Conservation (phyloP, 2,888 invertebrate species). For the Helicoverpa assulta region DNA sequence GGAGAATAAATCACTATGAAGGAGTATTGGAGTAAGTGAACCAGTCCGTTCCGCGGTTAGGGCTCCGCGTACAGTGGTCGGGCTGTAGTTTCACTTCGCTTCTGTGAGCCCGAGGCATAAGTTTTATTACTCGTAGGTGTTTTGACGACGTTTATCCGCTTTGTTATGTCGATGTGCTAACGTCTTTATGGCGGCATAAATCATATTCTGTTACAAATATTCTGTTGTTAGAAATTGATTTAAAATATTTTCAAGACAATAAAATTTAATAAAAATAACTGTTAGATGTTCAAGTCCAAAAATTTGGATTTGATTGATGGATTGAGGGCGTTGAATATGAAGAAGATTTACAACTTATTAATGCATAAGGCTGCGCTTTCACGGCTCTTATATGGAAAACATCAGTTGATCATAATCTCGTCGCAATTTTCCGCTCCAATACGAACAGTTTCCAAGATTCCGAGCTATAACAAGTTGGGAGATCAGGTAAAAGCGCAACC, state of each 20-base stretch:
- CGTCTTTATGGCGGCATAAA: slow-evolving; percentile 71
- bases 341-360: slow-evolving; percentile 7
- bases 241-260: slow-evolving; percentile 42
- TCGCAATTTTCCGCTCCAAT: slow-evolving; percentile 44
- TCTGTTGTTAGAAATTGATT: slow-evolving; percentile 59
- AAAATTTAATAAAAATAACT: slow-evolving; percentile 41
- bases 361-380: slow-evolving; percentile 2
- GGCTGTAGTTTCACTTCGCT: slow-evolving; percentile 79
- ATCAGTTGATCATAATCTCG: slow-evolving; percentile 31
- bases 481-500: slow-evolving; percentile 37
- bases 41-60: slow-evolving; percentile 40
- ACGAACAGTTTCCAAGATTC: slow-evolving; percentile 36
- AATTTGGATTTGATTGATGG: slow-evolving; percentile 30
- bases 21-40: slow-evolving; percentile 11
- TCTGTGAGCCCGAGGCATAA: slow-evolving; percentile 79
- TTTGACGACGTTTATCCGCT: slow-evolving; percentile 70
- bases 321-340: slow-evolving; percentile 7
- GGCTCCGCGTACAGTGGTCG: slow-evolving; percentile 69
- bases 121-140: slow-evolving; percentile 79
- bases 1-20: slow-evolving; percentile 57
- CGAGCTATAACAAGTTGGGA: slow-evolving; percentile 11
- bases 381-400: slow-evolving; percentile 38
- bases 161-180: slow-evolving; percentile 71
- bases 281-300: slow-evolving; percentile 24
- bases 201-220: slow-evolving; percentile 58